Conservation (phyloP, 2,888 invertebrate genomes). For the Ashinkailepas kermadecensis region DNA sequence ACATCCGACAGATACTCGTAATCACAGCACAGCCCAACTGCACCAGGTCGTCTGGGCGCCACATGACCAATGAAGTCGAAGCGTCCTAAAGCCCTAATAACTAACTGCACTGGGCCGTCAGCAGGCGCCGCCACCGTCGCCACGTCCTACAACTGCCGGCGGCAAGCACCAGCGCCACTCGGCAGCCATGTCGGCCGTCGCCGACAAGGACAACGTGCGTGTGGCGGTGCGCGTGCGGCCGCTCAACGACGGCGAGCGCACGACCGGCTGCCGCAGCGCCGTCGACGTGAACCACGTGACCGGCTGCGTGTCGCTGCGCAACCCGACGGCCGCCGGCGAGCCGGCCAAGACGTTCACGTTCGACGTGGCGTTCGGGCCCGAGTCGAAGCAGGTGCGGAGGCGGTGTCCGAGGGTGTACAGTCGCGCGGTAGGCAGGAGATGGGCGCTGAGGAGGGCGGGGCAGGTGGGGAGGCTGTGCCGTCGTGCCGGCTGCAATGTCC, state of each 20-base stretch:
- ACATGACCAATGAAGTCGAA: too few relatives aligned
- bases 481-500: background rate
- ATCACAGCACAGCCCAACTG: too few relatives aligned
- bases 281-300: constrained; percentile 63
- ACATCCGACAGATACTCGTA: too few relatives aligned
- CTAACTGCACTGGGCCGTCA: too few relatives aligned
- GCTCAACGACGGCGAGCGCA: constrained; percentile 73
- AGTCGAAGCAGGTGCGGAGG: constrained; percentile 64
- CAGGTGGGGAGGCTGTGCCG: background rate
- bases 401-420: constrained; percentile 11
- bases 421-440: too few relatives aligned
- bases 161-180: too few relatives aligned
- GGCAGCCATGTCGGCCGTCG: background rate
- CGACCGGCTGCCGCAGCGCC: constrained; percentile 61
- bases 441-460: background rate
- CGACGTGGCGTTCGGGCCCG: constrained; percentile 84
- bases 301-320: constrained; percentile 29
- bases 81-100: too few relatives aligned
- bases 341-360: constrained; percentile 81
- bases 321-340: constrained; percentile 39
- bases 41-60: too few relatives aligned
- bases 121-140: too few relatives aligned
- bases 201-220: constrained; percentile 71
- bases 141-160: too few relatives aligned
- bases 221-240: constrained; percentile 94